Evolutionary conservation across 2,888 invertebrate genomes (phyloP).

Genomic region (Conchocele bisecta): DNA sequence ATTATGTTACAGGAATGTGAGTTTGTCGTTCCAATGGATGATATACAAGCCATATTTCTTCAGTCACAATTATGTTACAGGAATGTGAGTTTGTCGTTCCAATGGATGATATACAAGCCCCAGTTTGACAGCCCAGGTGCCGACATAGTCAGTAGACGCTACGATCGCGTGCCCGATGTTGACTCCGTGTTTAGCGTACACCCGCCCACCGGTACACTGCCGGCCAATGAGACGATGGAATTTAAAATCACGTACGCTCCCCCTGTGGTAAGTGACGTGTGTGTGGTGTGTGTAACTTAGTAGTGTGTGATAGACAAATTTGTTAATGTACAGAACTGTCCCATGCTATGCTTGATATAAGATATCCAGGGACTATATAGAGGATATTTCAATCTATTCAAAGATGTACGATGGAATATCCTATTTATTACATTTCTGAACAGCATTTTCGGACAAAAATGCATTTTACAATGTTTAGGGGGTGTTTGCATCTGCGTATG

Average conservation of each 20-base stretch:
- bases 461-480: too few species aligned
- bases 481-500: too few species aligned
- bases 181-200: conserved; percentile 80
- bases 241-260: conserved; percentile 81
- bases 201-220: conserved; percentile 75
- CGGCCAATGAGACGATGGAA: conserved; percentile 66
- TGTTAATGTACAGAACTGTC: too few species aligned
- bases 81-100: conserved; percentile 79
- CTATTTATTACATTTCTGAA: too few species aligned
- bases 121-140: conserved; percentile 68
- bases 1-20: conserved; percentile 72
- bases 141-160: conserved; percentile 35
- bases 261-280: conserved; percentile 76
- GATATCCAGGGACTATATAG: too few species aligned
- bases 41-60: neutral
- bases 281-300: too few species aligned
- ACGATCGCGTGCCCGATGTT: conserved; percentile 74
- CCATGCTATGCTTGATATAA: too few species aligned
- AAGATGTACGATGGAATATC: too few species aligned
- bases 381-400: too few species aligned
- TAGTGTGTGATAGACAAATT: too few species aligned
- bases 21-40: neutral
- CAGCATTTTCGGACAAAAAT: too few species aligned
- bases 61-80: conserved; percentile 54
- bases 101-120: conserved; percentile 81